phyloP scores from a whole-genome alignment of 2,888 invertebrate genomes.

The Didymodactylos carnosus region DNA sequence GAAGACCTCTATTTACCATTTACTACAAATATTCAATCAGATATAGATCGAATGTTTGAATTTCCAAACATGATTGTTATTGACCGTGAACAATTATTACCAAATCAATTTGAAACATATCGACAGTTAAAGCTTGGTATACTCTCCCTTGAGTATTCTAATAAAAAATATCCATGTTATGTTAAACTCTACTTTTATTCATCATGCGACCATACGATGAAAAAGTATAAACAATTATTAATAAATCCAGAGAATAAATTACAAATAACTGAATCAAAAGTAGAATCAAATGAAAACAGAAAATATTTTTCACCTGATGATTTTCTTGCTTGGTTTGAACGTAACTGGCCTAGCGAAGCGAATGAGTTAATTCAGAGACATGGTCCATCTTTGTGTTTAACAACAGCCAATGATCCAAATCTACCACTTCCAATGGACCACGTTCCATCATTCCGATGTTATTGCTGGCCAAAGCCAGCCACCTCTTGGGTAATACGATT shows the following conservation, averaged over 20 bases:
- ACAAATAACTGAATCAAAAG: background rate
- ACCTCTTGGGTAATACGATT: background rate
- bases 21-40: background rate
- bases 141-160: background rate
- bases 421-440: background rate
- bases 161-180: background rate
- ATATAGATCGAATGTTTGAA: background rate
- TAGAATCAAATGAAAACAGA: background rate
- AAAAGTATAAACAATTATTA: background rate
- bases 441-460: background rate
- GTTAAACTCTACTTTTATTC: background rate
- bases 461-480: background rate
- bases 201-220: background rate
- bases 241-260: background rate
- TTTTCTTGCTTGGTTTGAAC: background rate
- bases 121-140: background rate
- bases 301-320: background rate
- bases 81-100: background rate
- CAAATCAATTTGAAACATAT: background rate
- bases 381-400: background rate
- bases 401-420: background rate
- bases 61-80: background rate
- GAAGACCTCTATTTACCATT: background rate
- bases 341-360: background rate
- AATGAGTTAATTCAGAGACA: background rate